Base-by-base conservation (phyloP, 2,113 vertebrate genomes). In the Melanerpes formicivorus region DNA sequence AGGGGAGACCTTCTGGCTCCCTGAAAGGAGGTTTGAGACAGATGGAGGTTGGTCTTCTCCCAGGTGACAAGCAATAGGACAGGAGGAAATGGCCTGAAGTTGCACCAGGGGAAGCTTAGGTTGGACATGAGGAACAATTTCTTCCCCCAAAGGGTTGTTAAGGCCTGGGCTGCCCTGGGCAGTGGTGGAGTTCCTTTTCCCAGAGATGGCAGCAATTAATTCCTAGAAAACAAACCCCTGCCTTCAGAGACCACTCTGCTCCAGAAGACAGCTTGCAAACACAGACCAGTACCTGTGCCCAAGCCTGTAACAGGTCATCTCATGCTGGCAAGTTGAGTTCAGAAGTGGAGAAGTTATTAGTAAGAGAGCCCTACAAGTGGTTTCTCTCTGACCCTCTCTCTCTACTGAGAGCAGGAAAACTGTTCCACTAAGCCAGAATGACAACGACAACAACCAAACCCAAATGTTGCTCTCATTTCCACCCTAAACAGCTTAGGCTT, bases 261-360 rank as follows among this genome's bases (percentile, higher is more conserved):
- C 63, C 46, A 40, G 55, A 18, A 37, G 37, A 2, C 23, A 22
- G 77, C 70, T 67, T 26, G 11, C 29, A 14, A 48, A 11, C 37
- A 13, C 0, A 1, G 27, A 34, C 26, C 59, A 8, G 23, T 6
- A 7, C 11, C 0, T 13, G 22, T 25, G n/a, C 44, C 17, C 13
- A 4, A 52, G 29, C 23, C 55, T 25, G 8, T 14, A 32, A 14
- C 2, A 5, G 40, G 19, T 17, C 59, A 59, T 40, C 50, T 16
- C n/a, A 29, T 13, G 46, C 46, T 82, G 79, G 22, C 14, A 42
- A 26, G 18, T 55, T 34, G 10, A 15, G 32, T 26, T 42, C 18
- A 32, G 40, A 60, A 48, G 50, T 4, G 12, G 69, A 60, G 21
- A 11, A 50, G 25, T 62, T 66, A 21, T n/a, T 37, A 78, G 25